Conservation (phyloP, 2,797 vertebrate species). For the Myotis findleyi region DNA sequence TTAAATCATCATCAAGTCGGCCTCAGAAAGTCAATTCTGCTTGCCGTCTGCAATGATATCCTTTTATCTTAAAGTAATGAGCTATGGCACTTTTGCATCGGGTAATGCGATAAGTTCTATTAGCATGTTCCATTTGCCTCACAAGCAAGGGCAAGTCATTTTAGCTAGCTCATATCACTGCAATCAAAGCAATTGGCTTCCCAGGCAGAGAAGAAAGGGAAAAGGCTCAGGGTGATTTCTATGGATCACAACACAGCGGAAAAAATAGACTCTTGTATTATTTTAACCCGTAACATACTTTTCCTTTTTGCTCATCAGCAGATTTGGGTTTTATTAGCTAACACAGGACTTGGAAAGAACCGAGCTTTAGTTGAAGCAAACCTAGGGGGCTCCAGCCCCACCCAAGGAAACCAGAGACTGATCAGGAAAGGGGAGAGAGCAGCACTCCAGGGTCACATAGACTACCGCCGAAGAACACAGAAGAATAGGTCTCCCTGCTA, state of each 20-base stretch:
- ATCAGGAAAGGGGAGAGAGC: background rate
- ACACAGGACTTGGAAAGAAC: constrained; percentile 70
- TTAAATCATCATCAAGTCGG: constrained; percentile 99
- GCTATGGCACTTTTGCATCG: constrained; percentile 99
- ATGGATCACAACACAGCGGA: constrained; percentile 94
- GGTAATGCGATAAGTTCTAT: constrained; percentile 99
- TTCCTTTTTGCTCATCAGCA: constrained; percentile 83
- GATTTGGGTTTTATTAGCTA: constrained; percentile 83
- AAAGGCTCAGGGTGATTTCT: constrained; percentile 91
- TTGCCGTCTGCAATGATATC: constrained; percentile 99
- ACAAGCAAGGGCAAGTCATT: constrained; percentile 99
- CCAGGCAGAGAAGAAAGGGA: constrained; percentile 91
- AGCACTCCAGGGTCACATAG: background rate
- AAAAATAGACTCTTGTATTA: constrained; percentile 92
- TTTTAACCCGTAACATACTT: constrained; percentile 90
- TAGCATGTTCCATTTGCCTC: constrained; percentile 99
- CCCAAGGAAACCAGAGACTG: background rate
- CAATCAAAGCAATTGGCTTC: constrained; percentile 99
- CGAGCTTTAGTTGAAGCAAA: constrained; percentile 56
- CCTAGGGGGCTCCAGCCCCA: constrained; percentile 19
- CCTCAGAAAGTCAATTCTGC: constrained; percentile 99
- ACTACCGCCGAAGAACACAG: background rate
- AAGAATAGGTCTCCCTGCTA: background rate
- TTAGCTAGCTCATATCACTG: constrained; percentile 95
- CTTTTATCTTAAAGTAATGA: constrained; percentile 99